phyloP scores from a whole-genome alignment of 2,797 vertebrate species.

The Oryzias dopingdopingensis region DNA sequence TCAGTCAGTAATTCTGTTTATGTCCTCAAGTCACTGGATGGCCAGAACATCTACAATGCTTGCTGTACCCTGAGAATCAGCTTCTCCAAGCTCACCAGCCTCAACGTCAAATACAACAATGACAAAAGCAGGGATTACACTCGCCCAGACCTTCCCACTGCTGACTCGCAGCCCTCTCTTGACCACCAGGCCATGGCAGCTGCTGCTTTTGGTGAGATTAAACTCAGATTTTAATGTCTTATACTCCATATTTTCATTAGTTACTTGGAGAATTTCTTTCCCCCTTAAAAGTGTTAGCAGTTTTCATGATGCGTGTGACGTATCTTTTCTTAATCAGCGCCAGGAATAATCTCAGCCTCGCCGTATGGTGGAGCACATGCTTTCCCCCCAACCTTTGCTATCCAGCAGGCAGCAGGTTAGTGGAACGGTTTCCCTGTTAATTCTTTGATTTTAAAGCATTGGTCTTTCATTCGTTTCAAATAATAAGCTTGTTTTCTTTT shows the following conservation, averaged over 20 bases:
- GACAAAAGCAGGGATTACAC: conserved; percentile 98
- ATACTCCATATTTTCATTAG: neutral
- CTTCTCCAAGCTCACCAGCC: conserved; percentile 96
- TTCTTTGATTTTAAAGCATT: neutral
- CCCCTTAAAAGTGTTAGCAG: neutral
- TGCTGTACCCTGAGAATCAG: conserved; percentile 96
- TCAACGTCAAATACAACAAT: conserved; percentile 98
- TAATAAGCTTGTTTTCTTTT: too few relatives aligned
- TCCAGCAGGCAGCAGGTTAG: conserved; percentile 86
- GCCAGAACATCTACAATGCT: conserved; percentile 98
- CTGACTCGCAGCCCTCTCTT: conserved; percentile 87
- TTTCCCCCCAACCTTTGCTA: conserved; percentile 89
- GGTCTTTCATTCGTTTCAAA: too few relatives aligned
- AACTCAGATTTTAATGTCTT: neutral
- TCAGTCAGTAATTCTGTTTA: neutral
- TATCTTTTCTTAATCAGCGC: conserved; percentile 76
- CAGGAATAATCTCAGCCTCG: conserved; percentile 90
- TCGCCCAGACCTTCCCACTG: conserved; percentile 91
- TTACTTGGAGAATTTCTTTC: neutral
- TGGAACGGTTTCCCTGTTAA: neutral
- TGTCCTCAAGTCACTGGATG: conserved; percentile 88
- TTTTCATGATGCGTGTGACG: neutral
- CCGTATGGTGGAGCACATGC: conserved; percentile 89
- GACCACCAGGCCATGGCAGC: conserved; percentile 92
- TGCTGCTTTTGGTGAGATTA: conserved; percentile 85